Conservation (phyloP, 2,113 vertebrate genomes). For the Eleginops maclovinus region DNA sequence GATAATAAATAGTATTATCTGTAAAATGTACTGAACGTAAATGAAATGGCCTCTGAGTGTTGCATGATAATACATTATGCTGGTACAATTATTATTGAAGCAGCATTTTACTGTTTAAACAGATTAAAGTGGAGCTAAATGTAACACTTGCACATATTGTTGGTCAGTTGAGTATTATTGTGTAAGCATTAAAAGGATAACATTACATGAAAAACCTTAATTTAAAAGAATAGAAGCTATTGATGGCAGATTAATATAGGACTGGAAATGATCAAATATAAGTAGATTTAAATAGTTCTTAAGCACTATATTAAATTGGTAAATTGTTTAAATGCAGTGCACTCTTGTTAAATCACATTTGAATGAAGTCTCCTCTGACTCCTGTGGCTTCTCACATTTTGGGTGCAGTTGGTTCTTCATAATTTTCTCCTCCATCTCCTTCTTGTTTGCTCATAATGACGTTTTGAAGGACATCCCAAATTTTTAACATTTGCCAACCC, state of each 20-base stretch:
- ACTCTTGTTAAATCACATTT: too few species aligned
- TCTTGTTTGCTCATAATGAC: conserved; percentile 11
- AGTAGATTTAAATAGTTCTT: too few species aligned
- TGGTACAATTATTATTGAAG: background rate
- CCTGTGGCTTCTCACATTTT: background rate
- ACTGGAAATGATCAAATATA: too few species aligned
- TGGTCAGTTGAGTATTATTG: too few species aligned
- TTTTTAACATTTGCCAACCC: background rate
- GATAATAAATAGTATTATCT: background rate
- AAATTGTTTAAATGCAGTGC: too few species aligned
- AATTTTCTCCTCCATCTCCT: background rate
- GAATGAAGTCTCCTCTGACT: background rate
- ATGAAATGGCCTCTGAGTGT: background rate
- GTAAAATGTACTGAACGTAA: background rate
- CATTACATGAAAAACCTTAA: background rate
- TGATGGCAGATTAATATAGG: too few species aligned
- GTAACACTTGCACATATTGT: background rate
- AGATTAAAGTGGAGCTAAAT: background rate
- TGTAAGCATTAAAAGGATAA: background rate
- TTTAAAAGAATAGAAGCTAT: too few species aligned
- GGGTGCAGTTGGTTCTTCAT: background rate
- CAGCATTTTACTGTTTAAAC: background rate
- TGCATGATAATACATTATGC: background rate
- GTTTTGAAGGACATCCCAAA: background rate
- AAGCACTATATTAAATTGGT: too few species aligned